Evolutionary conservation across 2,888 invertebrate genomes (phyloP).

Genomic region (Gortyna flavago): DNA sequence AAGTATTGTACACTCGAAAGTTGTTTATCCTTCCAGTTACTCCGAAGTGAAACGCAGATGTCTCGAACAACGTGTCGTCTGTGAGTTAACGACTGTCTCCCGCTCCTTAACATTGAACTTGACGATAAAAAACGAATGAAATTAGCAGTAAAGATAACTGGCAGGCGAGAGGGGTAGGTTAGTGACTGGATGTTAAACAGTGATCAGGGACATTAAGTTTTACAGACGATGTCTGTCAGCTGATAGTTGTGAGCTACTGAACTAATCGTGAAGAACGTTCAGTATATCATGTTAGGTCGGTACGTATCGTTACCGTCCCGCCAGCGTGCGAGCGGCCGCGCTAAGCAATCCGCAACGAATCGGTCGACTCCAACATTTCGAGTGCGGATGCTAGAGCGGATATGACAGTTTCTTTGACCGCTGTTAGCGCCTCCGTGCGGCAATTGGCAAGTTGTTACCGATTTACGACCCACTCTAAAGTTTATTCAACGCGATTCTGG

Average conservation of each 20-base stretch:
- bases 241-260: conserved; percentile 18
- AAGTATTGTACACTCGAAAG: conserved; percentile 74
- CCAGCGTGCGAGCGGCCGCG: conserved; percentile 12
- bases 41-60: conserved; percentile 81
- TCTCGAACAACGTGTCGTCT: conserved; percentile 79
- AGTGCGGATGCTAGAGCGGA: conserved; percentile 89
- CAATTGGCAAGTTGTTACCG: conserved; percentile 89
- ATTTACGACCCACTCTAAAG: conserved; percentile 88
- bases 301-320: neutral
- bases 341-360: conserved; percentile 65
- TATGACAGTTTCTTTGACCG: conserved; percentile 82
- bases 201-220: conserved; percentile 59
- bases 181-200: conserved; percentile 69
- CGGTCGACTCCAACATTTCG: conserved; percentile 77
- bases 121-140: conserved; percentile 86
- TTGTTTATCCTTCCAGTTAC: conserved; percentile 83
- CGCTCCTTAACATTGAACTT: conserved; percentile 86
- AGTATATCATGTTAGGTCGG: conserved; percentile 6
- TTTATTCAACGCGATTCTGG: conserved; percentile 87
- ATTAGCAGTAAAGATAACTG: conserved; percentile 87
- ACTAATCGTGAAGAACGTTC: conserved; percentile 10
- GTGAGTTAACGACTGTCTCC: conserved; percentile 79
- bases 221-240: conserved; percentile 41
- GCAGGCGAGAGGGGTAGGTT: conserved; percentile 79
- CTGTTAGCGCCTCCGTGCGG: conserved; percentile 88